Evolutionary conservation across 2,888 invertebrate species (phyloP).

Genomic region (Cyaniris semiargus): DNA sequence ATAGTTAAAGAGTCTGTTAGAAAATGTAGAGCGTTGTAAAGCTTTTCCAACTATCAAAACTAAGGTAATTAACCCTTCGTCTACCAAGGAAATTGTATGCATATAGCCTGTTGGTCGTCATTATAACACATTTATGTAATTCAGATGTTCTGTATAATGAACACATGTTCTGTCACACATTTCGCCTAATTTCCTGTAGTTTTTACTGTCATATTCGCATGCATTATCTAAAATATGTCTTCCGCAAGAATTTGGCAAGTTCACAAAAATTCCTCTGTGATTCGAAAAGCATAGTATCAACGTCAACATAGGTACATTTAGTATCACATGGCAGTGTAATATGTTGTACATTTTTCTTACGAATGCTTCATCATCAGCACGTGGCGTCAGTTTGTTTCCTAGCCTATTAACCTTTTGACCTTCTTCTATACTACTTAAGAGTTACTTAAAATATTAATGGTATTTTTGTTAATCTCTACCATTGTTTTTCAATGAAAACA

Average conservation of each 20-base stretch:
- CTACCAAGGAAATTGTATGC: too few species aligned
- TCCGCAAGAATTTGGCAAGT: conserved; percentile 48
- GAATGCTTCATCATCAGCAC: too few species aligned
- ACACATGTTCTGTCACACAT: not conserved
- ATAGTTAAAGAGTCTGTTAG: too few species aligned
- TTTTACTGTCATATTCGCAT: conserved; percentile 39
- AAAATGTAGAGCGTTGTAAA: too few species aligned
- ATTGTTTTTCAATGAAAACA: too few species aligned
- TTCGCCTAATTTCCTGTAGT: conserved; percentile 35
- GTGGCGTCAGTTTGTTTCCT: too few species aligned
- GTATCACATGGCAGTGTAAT: not conserved
- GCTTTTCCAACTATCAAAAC: too few species aligned
- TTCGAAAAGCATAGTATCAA: conserved; percentile 42
- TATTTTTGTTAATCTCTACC: too few species aligned
- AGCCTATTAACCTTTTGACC: too few species aligned
- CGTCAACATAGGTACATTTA: not conserved
- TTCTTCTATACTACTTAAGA: too few species aligned
- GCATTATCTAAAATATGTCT: conserved; percentile 41
- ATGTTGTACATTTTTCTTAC: not conserved
- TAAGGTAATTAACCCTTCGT: too few species aligned
- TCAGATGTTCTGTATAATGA: conserved; percentile 12
- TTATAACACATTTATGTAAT: not conserved
- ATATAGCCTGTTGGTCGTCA: not conserved
- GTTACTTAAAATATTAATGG: too few species aligned
- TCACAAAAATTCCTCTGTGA: conserved; percentile 48